Base-by-base conservation (phyloP, 2,113 vertebrate species). In the Epinephelus fuscoguttatus region DNA sequence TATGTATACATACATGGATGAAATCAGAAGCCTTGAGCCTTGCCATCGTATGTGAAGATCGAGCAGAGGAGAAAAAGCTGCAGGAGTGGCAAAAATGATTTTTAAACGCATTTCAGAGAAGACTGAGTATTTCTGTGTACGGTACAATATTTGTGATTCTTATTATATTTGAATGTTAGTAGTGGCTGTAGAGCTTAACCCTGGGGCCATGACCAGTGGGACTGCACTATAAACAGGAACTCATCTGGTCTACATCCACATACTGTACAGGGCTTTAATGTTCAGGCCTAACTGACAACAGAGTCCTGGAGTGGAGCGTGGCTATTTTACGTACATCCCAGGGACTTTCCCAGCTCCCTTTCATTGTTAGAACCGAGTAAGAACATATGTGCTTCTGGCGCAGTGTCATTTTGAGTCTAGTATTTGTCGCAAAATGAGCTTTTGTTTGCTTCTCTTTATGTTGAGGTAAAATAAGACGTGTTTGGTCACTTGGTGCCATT, bases 141-240 rank as follows among this genome's bases (percentile, higher is more conserved):
- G 82, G 84, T 89, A 87, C 73, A 66, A 82, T 85, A 87, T 82
- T 85, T 90, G 90, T 90, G 82, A 90, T 91, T 90, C 70, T 90
- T 92, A 80, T 70, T 85, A 81, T 87, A 85, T 91, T 87, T 93
- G 91, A 93, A 93, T 93, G 90, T 92, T 83, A 84, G 82, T 84
- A 86, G 80, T 87, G 86, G 90, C 69, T 84, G 78, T 88, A 79
- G 79, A 82, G 82, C 78, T 86, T 82, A 87, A 85, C 76, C 77
- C 75, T 67, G 74, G 84, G 75, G 81, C 67, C 81, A 62, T 75
- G 68, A 80, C 85, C 81, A 47, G 81, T 70, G 82, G 70, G 83
- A 85, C 72, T 88, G 75, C 78, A 83, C 77, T 84, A 84, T 84
- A 77, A 88, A 84, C 85, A 81, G 66, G 74, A 75, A 70, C 67